These are phyloP conservation scores for Amphibalanus amphitrite DNA, from an alignment of 1,140 invertebrate species.

Conservation along the genomic window DNA sequence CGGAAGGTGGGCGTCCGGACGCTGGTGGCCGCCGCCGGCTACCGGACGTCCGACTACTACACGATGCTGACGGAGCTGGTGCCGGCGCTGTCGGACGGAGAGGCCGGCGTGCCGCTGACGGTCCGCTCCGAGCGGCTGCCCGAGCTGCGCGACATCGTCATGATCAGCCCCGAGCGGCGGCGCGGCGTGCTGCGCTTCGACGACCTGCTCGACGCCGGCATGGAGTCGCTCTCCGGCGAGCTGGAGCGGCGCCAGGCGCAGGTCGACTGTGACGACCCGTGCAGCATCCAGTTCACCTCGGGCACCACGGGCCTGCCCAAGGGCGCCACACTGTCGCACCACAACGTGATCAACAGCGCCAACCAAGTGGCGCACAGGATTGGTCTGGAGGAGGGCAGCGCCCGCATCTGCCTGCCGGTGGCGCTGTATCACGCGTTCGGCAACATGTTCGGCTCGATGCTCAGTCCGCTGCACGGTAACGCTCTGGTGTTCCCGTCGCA, in stretches of 20 bases:
- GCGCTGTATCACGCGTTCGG: constrained; percentile 89
- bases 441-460: constrained; percentile 46
- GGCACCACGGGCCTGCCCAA: constrained; percentile 81
- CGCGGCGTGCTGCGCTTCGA: constrained; percentile 43
- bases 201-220: background rate
- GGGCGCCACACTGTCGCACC: constrained; percentile 62
- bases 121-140: constrained; percentile 49
- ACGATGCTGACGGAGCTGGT: background rate
- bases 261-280: constrained; percentile 45
- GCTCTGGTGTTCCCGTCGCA: constrained; percentile 49
- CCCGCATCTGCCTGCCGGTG: constrained; percentile 56
- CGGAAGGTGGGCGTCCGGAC: constrained; percentile 57
- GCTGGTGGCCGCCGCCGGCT: constrained; percentile 43
- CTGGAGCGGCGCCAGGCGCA: constrained; percentile 8
- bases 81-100: background rate
- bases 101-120: constrained; percentile 27
- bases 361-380: constrained; percentile 42
- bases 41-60: constrained; percentile 29
- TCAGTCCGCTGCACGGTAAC: constrained; percentile 40
- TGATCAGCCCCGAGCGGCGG: constrained; percentile 53
- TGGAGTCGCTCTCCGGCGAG: background rate
- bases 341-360: constrained; percentile 70
- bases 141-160: constrained; percentile 62
- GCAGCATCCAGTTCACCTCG: constrained; percentile 76
- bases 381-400: constrained; percentile 34